Percentiles rank a stretch among this genome's conserved stretches.
Evolutionary conservation across 2,888 invertebrate genomes (phyloP).

Genomic region (Platypus cylindrus): DNA sequence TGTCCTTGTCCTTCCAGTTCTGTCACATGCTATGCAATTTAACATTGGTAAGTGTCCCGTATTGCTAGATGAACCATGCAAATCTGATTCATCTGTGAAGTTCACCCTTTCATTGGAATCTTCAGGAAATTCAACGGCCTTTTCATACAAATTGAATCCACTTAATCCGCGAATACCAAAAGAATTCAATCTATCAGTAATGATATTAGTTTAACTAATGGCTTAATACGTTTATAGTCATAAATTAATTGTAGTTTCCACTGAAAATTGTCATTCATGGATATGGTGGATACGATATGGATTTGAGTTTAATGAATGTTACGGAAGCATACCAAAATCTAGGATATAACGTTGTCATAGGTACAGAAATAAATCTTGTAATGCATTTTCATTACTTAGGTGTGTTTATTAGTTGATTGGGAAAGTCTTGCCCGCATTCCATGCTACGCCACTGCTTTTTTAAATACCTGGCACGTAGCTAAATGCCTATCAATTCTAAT

Average conservation of each 20-base stretch:
- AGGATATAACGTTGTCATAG: conserved; percentile 29
- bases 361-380: conserved; percentile 15
- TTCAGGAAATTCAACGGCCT: conserved; percentile 16
- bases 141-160: conserved; percentile 23
- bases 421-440: conserved; percentile 37
- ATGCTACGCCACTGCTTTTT: conserved; percentile 44
- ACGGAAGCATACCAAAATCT: conserved; percentile 26
- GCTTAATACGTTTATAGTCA: not conserved
- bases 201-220: too few species aligned
- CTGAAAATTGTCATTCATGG: conserved; percentile 34
- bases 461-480: conserved; percentile 46
- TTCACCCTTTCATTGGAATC: conserved; percentile 27
- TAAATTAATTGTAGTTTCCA: conserved; percentile 15
- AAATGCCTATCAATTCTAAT: conserved; percentile 41
- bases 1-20: not conserved
- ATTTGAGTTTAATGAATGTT: conserved; percentile 29
- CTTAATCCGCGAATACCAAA: conserved; percentile 25
- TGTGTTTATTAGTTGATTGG: conserved; percentile 40
- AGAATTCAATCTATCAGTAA: conserved; percentile 18
- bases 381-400: not conserved
- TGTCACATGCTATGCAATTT: conserved; percentile 8
- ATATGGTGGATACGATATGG: conserved; percentile 32
- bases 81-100: conserved; percentile 24
- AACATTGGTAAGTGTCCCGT: conserved; percentile 25
- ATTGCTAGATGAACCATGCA: conserved; percentile 32